Percentiles rank a stretch among this genome's conserved stretches.
Evolutionary conservation across 2,888 invertebrate genomes (phyloP).

Genomic region (Melieria omissa): DNA sequence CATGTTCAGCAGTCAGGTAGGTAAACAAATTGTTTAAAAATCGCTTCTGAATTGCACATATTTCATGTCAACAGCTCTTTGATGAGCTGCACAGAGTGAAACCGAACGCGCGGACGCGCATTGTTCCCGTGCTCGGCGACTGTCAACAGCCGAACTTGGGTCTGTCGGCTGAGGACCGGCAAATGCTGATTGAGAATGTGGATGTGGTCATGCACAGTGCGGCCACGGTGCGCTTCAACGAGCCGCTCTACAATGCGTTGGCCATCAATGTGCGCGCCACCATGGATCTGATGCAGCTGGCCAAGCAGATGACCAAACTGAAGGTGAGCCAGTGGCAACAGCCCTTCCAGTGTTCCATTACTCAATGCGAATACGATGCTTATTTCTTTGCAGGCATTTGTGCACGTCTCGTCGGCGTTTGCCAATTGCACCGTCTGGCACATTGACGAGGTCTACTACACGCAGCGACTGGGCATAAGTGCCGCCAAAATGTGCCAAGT

Average conservation of each 20-base stretch:
- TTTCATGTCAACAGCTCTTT: constrained; percentile 40
- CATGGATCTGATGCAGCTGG: constrained; percentile 73
- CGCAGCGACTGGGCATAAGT: constrained; percentile 53
- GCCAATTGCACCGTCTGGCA: constrained; percentile 70
- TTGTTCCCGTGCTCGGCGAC: constrained; percentile 65
- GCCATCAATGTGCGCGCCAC: constrained; percentile 78
- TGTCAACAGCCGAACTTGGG: constrained; percentile 63
- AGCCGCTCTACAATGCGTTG: constrained; percentile 75
- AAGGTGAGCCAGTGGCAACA: constrained; percentile 64
- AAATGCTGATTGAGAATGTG: constrained; percentile 55
- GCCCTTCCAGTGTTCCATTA: constrained; percentile 22
- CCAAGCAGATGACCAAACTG: constrained; percentile 72
- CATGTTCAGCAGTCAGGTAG: constrained; percentile 76
- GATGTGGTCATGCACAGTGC: constrained; percentile 86
- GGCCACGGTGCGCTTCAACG: constrained; percentile 86
- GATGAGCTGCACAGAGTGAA: constrained; percentile 37
- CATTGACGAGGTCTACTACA: constrained; percentile 65
- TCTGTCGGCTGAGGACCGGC: constrained; percentile 59
- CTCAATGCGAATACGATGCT: no score
- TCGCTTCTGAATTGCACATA: not conserved
- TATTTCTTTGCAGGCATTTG: constrained; percentile 62
- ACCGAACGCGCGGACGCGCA: constrained; percentile 46
- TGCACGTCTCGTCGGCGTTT: constrained; percentile 78
- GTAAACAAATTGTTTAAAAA: constrained; percentile 26
- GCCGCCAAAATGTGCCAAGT: constrained; percentile 59